Evolutionary conservation across 37 sponge, comb jelly and placozoan genomes (phyloP).

Genomic region (Crambe crambe): DNA sequence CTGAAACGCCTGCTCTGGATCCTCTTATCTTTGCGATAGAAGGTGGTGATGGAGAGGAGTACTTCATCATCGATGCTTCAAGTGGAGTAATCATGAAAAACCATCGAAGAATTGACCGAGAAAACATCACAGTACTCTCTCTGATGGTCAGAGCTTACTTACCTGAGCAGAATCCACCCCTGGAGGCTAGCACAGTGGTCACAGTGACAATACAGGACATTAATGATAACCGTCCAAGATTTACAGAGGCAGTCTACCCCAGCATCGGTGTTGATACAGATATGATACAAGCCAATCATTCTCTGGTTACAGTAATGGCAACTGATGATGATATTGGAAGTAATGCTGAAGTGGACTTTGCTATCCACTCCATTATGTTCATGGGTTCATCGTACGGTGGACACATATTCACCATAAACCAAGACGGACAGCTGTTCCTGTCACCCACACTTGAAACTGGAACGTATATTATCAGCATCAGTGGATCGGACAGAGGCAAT

Average conservation of each 20-base stretch:
- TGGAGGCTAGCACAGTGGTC: background rate
- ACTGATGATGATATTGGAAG: constrained; percentile 18
- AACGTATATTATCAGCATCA: background rate
- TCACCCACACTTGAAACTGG: background rate
- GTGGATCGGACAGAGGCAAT: constrained; percentile 21
- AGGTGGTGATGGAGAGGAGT: background rate
- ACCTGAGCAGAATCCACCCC: background rate
- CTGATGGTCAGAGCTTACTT: constrained; percentile 12
- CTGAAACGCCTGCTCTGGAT: constrained; percentile 23
- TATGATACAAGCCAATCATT: background rate
- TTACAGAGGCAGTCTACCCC: constrained; percentile 6
- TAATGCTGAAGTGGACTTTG: background rate
- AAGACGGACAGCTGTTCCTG: background rate
- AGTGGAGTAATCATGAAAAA: constrained; percentile 10
- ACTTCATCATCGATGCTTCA: background rate
- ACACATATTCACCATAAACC: background rate
- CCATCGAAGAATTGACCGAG: constrained; percentile 7
- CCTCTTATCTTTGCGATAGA: constrained; percentile 4
- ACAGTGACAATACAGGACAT: constrained; percentile 11
- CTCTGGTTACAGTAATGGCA: constrained; percentile 5
- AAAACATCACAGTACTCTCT: background rate
- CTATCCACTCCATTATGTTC: background rate
- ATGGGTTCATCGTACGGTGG: too few relatives aligned
- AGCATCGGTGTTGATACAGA: constrained; percentile 1
- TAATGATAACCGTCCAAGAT: constrained; percentile 30